A percentile compares a stretch with the other conserved stretches of the same genome.
These are phyloP conservation scores for Synchiropus splendidus DNA, from an alignment of 2,113 vertebrate genomes.

Conservation along the genomic window DNA sequence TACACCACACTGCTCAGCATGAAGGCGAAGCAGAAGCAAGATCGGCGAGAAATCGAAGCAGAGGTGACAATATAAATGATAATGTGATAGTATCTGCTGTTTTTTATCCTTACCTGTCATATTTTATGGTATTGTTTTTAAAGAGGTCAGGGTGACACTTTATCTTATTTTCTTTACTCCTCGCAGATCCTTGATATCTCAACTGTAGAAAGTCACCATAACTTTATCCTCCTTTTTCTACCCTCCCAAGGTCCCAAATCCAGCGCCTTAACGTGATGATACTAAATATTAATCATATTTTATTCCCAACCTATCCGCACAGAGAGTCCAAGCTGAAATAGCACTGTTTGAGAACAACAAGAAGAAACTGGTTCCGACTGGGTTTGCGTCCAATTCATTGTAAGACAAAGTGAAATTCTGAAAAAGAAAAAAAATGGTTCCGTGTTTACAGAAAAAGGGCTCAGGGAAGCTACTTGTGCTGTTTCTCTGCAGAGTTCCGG, in stretches of 20 bases:
- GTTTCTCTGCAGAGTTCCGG: slow-evolving; percentile 13
- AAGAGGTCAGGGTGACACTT: no score
- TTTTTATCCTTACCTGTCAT: no score
- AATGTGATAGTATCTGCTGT: slow-evolving; percentile 2
- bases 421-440: background rate
- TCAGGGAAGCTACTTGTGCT: no score
- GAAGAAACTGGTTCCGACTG: slow-evolving; percentile 43
- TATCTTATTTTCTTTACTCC: no score
- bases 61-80: slow-evolving; percentile 59
- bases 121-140: no score
- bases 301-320: slow-evolving; percentile 19
- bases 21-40: slow-evolving; percentile 57
- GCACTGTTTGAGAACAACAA: slow-evolving; percentile 75
- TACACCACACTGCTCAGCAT: slow-evolving; percentile 53
- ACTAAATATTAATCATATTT: no score
- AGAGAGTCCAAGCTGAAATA: slow-evolving; percentile 76
- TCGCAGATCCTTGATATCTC: no score
- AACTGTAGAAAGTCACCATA: no score
- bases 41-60: slow-evolving; percentile 66
- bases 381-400: slow-evolving; percentile 33
- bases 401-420: slow-evolving; percentile 16
- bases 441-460: background rate
- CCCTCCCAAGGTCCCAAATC: no score
- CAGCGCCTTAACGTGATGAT: no score
- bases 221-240: no score